Base-by-base conservation (phyloP, 2,113 vertebrate genomes). In the Chunga burmeisteri region DNA sequence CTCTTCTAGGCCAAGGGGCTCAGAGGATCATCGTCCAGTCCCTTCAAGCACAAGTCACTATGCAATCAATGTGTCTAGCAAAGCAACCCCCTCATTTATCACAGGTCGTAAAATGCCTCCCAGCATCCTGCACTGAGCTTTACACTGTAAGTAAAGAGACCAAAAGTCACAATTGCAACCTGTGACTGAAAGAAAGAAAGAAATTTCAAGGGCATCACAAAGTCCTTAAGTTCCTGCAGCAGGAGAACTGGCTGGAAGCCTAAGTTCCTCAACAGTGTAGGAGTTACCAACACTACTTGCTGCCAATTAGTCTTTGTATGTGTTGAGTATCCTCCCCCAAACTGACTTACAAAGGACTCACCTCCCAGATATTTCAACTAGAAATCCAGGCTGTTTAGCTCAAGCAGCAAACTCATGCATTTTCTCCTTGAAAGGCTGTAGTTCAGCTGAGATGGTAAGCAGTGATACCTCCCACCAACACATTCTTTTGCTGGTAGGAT, bases 231-330 rank as follows among this genome's bases (percentile, higher is more conserved):
- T 88, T 95, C 59, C 59, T 83, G 15, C 59, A 62, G 88, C 10
- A 77, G 40, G 63, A 94, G 58, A 94, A 92, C 72, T 96, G 93
- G 55, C 89, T 94, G 81, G 42, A 91, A 94, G 73, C 85, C 81
- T 49, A 46, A 72, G 81, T 56, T 94, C 81, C 70, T 92, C 90
- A 90, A 80, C 59, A 50, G 53, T 32, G 88, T 95, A 88, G 96
- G 86, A 96, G 88, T 91, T 92, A 86, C 63, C 59, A 83, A 47
- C 75, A 30, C 71, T 84, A 67, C 81, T 83, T 96, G 59, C 83
- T 96, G 88, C 75, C 90, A 95, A 95, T 96, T 92, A 92, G 65
- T 92, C 86, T 88, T 86, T 92, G 80, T 96, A 86, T 88, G 75
- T 91, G 65, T 92, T 89, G 82, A 81, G 68, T 71, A 84, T 92